Conservation (phyloP, 2,888 invertebrate species). For the Lithosia quadra region DNA sequence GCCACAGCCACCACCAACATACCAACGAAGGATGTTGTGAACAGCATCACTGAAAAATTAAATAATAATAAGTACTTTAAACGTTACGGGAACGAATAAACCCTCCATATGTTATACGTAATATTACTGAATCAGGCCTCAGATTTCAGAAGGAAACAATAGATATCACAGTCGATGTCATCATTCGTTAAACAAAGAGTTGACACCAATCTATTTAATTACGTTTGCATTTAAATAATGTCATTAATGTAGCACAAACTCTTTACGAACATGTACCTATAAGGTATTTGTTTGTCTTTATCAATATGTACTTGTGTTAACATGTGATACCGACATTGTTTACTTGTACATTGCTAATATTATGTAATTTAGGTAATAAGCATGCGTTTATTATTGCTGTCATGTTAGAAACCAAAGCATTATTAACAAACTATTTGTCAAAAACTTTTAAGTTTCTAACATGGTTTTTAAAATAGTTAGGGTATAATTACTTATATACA, state of each 20-base stretch:
- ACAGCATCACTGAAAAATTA: constrained; percentile 75
- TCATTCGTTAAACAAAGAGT: not conserved
- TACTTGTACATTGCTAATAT: constrained; percentile 3
- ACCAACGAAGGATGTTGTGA: constrained; percentile 74
- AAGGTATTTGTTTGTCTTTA: not conserved
- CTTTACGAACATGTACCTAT: not conserved
- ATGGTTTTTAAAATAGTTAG: too few relatives aligned
- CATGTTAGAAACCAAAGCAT: not conserved
- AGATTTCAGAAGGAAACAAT: not conserved
- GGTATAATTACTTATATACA: too few relatives aligned
- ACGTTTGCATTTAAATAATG: constrained; percentile 2
- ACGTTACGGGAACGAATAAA: too few relatives aligned
- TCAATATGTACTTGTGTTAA: not conserved
- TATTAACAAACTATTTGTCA: too few relatives aligned
- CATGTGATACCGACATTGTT: not conserved
- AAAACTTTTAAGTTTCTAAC: too few relatives aligned
- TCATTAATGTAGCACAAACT: not conserved
- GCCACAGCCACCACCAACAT: constrained; percentile 85
- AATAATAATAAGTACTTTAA: not conserved
- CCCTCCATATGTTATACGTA: too few relatives aligned
- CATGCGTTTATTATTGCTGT: not conserved
- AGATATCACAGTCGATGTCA: not conserved
- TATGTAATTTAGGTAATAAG: not conserved
- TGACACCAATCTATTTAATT: constrained; percentile 6
- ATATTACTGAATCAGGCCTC: not conserved